Evolutionary conservation across 2,113 vertebrate genomes (phyloP).

Genomic region (Fregata magnificens): DNA sequence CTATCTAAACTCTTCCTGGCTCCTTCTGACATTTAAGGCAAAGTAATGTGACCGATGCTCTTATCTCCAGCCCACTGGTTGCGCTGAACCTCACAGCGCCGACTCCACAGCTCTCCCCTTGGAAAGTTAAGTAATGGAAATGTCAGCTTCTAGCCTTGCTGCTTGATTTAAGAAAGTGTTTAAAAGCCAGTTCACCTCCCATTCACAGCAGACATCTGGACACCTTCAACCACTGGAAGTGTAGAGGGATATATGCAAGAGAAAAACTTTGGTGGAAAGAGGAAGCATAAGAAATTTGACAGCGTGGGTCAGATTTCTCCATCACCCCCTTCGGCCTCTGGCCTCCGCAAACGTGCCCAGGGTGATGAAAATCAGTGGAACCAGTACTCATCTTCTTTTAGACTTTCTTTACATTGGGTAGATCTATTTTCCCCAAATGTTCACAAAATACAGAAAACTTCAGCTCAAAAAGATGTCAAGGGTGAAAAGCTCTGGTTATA

Average conservation of each 20-base stretch:
- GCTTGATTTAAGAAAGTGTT: not conserved
- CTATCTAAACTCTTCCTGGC: not conserved
- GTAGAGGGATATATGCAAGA: not conserved
- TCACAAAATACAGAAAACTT: not conserved
- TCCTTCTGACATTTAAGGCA: constrained; percentile 23
- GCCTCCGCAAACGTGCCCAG: not conserved
- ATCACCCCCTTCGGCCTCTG: not conserved
- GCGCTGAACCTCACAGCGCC: not conserved
- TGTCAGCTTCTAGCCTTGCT: not conserved
- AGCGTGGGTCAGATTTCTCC: not conserved
- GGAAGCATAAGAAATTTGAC: not conserved
- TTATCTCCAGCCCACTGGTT: not conserved
- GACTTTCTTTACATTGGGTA: not conserved
- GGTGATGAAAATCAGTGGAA: not conserved
- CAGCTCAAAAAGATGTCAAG: not conserved
- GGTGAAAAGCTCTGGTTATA: constrained; percentile 4
- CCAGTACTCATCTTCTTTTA: not conserved
- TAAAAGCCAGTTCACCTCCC: not conserved
- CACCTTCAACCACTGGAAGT: not conserved
- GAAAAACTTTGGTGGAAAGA: not conserved
- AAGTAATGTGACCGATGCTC: not conserved
- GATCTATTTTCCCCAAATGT: not conserved
- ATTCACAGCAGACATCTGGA: not conserved
- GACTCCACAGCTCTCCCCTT: not conserved
- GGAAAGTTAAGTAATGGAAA: not conserved